phyloP scores from a whole-genome alignment of 30 jellyfish, hydroid and myxozoan species.

The Mastigias papua region DNA sequence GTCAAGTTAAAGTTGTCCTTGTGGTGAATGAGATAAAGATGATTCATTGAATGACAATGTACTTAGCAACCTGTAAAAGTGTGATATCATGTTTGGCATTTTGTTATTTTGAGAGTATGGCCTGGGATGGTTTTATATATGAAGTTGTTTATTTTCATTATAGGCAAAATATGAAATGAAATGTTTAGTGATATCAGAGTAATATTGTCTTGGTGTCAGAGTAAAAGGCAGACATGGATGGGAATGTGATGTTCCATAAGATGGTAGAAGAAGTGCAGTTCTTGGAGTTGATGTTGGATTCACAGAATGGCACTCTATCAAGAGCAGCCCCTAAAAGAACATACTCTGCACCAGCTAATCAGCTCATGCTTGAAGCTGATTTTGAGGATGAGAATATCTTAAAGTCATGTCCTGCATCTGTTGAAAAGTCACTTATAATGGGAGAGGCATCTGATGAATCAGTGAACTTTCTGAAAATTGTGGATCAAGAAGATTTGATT shows the following conservation, averaged over 20 bases:
- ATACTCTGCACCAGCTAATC: neutral
- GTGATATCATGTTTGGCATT: no score
- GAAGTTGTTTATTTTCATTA: neutral
- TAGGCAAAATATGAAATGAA: neutral
- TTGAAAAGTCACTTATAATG: neutral
- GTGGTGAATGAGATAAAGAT: no score
- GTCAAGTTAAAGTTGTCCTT: no score
- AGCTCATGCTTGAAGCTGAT: neutral
- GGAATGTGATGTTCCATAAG: neutral
- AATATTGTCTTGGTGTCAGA: neutral
- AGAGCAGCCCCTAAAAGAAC: conserved; percentile 19
- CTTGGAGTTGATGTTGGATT: conserved; percentile 10
- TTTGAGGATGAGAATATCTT: neutral
- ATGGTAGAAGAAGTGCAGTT: conserved; percentile 19
- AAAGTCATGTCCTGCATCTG: conserved; percentile 8
- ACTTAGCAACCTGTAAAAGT: no score
- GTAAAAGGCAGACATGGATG: neutral
- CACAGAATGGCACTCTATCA: neutral
- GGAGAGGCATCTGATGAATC: neutral
- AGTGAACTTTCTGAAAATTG: neutral
- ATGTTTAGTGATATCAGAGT: neutral
- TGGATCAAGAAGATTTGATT: neutral
- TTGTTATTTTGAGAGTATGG: no score
- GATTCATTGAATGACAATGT: no score
- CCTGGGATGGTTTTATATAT: no score